phyloP scores from a whole-genome alignment of 2,888 invertebrate genomes.

The Hydropsyche betteni region DNA sequence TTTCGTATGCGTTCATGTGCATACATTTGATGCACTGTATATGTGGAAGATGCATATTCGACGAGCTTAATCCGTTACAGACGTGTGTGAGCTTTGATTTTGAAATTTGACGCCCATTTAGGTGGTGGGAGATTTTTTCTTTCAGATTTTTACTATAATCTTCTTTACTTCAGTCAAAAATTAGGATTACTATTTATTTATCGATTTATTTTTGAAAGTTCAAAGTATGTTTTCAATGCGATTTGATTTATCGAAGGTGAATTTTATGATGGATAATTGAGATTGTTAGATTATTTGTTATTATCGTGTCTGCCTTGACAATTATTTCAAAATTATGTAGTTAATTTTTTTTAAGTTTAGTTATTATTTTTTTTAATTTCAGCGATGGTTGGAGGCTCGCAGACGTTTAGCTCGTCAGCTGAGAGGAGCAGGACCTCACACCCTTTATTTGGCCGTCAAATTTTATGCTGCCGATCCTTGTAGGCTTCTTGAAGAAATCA shows the following conservation, averaged over 20 bases:
- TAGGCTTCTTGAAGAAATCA: slow-evolving; percentile 94
- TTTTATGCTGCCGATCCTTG: slow-evolving; percentile 98
- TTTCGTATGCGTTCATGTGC: background rate
- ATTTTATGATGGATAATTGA: too few species aligned
- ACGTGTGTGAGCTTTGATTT: background rate
- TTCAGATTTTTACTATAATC: too few species aligned
- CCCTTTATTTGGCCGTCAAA: slow-evolving; percentile 95
- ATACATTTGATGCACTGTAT: too few species aligned
- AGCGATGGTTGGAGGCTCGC: slow-evolving; percentile 95
- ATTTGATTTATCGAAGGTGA: too few species aligned
- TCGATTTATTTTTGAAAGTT: too few species aligned
- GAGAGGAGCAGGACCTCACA: slow-evolving; percentile 80
- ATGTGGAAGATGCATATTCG: too few species aligned
- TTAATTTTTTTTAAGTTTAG: background rate
- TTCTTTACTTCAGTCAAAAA: background rate
- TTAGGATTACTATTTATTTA: too few species aligned
- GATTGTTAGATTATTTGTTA: background rate
- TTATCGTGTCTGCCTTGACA: background rate
- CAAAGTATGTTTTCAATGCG: too few species aligned
- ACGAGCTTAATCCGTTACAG: background rate
- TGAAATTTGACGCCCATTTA: background rate
- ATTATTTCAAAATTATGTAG: background rate
- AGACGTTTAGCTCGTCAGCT: slow-evolving; percentile 90
- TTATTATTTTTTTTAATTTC: slow-evolving; percentile 53
- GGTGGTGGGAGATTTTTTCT: background rate